phyloP scores from a whole-genome alignment of 2,888 invertebrate species.

The Octonoba sinensis region DNA sequence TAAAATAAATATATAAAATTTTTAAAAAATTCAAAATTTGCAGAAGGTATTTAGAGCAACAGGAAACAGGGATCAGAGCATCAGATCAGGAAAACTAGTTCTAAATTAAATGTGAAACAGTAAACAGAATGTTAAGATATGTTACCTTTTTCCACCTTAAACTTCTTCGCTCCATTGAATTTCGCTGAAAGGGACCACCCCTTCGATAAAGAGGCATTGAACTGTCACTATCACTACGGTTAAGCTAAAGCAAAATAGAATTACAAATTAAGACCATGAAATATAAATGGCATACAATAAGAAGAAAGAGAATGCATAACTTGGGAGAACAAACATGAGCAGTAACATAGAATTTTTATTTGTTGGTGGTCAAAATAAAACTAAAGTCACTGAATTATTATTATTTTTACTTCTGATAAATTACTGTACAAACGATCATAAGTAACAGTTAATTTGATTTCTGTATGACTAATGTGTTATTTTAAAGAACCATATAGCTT shows the following conservation, averaged over 20 bases:
- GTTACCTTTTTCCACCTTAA: conserved; percentile 78
- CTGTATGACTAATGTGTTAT: no score
- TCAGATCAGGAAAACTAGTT: no score
- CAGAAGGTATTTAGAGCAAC: background rate
- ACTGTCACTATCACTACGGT: conserved; percentile 96
- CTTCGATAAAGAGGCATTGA: conserved; percentile 88
- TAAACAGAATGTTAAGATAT: background rate
- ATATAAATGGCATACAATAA: no score
- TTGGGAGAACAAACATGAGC: no score
- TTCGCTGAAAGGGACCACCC: conserved; percentile 87
- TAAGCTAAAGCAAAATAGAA: conserved; percentile 77
- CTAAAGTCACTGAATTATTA: no score
- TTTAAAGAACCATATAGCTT: no score
- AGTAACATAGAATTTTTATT: no score
- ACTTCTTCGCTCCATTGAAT: conserved; percentile 90
- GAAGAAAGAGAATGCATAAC: background rate
- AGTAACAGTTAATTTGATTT: no score
- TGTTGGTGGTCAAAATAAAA: no score
- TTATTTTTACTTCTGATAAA: no score
- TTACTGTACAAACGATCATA: no score
- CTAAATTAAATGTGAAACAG: background rate
- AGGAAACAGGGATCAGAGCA: background rate
- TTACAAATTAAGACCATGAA: no score
- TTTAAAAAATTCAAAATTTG: background rate
- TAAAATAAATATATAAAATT: conserved; percentile 21